Evolutionary conservation across 2,113 vertebrate species (phyloP).

Genomic region (Bos indicus): DNA sequence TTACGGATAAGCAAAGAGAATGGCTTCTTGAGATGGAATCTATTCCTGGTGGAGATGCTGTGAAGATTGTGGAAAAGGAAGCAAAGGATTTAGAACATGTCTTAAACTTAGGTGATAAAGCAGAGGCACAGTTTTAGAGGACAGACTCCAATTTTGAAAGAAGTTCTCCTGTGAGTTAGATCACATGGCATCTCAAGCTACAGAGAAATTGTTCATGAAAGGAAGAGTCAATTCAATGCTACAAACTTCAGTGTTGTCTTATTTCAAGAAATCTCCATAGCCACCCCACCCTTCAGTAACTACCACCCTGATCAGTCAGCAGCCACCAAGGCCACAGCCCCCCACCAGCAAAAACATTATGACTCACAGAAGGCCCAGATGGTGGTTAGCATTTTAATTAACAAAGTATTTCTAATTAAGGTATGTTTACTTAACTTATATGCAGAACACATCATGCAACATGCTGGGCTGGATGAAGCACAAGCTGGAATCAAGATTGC

Average conservation of each 20-base stretch:
- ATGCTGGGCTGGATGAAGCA: not conserved
- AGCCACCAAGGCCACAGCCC: not conserved
- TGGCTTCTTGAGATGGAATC: not conserved
- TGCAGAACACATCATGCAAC: not conserved
- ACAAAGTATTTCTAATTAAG: not conserved
- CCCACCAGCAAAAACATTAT: not conserved
- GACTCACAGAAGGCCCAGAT: not conserved
- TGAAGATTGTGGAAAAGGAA: not conserved
- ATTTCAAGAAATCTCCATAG: not conserved
- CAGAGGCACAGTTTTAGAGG: not conserved
- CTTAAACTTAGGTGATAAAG: not conserved
- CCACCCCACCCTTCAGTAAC: not conserved
- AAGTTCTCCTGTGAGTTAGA: not conserved
- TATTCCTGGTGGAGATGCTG: not conserved
- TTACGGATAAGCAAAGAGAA: not conserved
- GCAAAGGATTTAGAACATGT: not conserved
- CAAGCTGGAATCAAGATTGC: not conserved
- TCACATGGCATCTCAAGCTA: not conserved
- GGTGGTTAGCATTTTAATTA: not conserved
- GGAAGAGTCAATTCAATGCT: not conserved
- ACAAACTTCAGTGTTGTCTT: not conserved
- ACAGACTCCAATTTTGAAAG: not conserved
- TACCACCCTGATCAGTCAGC: not conserved
- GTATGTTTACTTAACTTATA: not conserved
- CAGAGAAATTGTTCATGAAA: not conserved